A percentile compares a stretch with the other conserved stretches of the same genome.
Conservation (phyloP, 1,140 invertebrate species). For the Batillaria attramentaria region DNA sequence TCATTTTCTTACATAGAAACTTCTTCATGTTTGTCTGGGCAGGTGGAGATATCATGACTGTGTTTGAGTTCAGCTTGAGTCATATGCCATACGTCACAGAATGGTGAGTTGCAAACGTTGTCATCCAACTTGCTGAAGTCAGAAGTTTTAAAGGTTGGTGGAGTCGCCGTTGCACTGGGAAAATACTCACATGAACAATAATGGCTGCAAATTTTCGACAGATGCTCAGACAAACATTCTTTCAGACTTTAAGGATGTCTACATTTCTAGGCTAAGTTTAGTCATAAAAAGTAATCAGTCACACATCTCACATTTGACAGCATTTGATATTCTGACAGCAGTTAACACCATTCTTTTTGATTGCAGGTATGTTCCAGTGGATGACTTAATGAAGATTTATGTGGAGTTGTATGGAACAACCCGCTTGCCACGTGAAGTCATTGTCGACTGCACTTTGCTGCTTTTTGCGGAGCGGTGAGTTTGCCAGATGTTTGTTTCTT, state of each 20-base stretch:
- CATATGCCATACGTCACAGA: slow-evolving; percentile 43
- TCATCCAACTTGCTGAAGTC: too few relatives aligned
- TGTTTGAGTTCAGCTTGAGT: slow-evolving; percentile 48
- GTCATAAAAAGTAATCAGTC: neutral
- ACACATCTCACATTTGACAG: neutral
- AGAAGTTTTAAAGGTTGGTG: too few relatives aligned
- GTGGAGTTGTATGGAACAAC: slow-evolving; percentile 55
- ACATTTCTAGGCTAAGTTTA: neutral
- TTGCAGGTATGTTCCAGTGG: slow-evolving; percentile 62
- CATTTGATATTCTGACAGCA: too few relatives aligned
- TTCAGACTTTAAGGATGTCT: neutral
- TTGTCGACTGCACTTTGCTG: slow-evolving; percentile 53
- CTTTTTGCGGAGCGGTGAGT: slow-evolving; percentile 55
- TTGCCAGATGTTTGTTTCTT: neutral
- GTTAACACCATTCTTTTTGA: too few relatives aligned
- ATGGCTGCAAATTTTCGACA: too few relatives aligned
- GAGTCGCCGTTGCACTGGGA: too few relatives aligned
- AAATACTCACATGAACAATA: too few relatives aligned
- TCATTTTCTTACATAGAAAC: neutral
- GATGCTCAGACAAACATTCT: too few relatives aligned
- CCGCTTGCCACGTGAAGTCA: slow-evolving; percentile 44
- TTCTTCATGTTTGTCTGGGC: slow-evolving; percentile 2
- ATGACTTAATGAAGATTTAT: slow-evolving; percentile 63
- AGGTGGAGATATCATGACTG: slow-evolving; percentile 60
- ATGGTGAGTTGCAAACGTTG: slow-evolving; percentile 51